Base-by-base conservation (phyloP, 1,140 invertebrate genomes). In the Cardiocondyla obscurior region DNA sequence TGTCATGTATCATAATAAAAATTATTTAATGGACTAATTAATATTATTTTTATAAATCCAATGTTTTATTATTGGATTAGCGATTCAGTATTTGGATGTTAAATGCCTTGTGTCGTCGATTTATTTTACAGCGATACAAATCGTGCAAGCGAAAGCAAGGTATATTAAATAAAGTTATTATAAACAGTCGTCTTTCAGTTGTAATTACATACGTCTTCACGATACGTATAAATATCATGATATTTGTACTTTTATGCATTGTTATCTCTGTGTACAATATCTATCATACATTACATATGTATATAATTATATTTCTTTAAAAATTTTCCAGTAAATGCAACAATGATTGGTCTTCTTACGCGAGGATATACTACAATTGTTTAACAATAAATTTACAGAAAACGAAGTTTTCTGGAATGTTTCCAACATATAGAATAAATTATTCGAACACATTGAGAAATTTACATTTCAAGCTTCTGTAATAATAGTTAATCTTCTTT, bases 1-100 rank as follows among this genome's bases (percentile, higher is more conserved):
- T 81, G 57, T 74, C 82, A 82, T 85, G 42, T 86, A 64, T 86
- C 77, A 87, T 82, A 76, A 85, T 76, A 87, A 82, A 49, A 69
- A 49, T 76, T 30, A 82, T 70, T 82, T 55, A 85, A 85, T 46
- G 19, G 53, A 81, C 16, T 44, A 36, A 42, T 62, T 42, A 62
- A 83, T 55, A 85, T 58, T 28, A 85, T 70, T 85, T 85, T 83
- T 46, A 81, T 51, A 49, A 49, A 76, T 36, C 65, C n/a, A 1
- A 55, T 51, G 30, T 67, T 73, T 57, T 33, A 72, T 16, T 33
- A n/a, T 33, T 58, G 28, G 25, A 58, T 16, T n/a, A 28, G 6
- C 5, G 55, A 30, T 30, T 58, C 28, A n/a, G 28, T n/a, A 33
- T 58, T 62, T 22, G n/a, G 58, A 49, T 49, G 58, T 77, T 49